Percentiles rank a stretch among this genome's conserved stretches.
Conservation (phyloP, 1,140 invertebrate genomes). For the Coboldia fuscipes region DNA sequence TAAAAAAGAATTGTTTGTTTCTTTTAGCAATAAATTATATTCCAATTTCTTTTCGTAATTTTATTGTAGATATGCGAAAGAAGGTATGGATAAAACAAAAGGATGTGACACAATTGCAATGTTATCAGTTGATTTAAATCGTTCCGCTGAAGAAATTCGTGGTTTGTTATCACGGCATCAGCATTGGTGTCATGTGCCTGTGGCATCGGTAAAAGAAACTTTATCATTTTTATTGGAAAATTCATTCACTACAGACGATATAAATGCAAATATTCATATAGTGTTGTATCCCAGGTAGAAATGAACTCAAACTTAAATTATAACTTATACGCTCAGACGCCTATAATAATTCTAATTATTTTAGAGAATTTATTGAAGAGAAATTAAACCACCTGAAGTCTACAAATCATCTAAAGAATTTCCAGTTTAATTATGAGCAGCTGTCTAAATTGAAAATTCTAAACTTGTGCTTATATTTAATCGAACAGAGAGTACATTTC, state of each 20-base stretch:
- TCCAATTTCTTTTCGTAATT: constrained; percentile 1
- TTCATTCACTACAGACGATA: constrained; percentile 22
- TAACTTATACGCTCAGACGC: too few relatives aligned
- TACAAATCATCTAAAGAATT: too few relatives aligned
- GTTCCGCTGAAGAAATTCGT: constrained; percentile 13
- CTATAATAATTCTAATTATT: too few relatives aligned
- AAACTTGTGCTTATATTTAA: neutral
- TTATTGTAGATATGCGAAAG: constrained; percentile 24
- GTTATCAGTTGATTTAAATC: constrained; percentile 11
- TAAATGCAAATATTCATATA: constrained; percentile 27
- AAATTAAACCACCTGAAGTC: too few relatives aligned
- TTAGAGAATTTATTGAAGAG: too few relatives aligned
- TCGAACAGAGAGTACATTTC: neutral
- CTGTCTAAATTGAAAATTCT: neutral
- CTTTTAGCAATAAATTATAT: constrained; percentile 1
- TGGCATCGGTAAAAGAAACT: constrained; percentile 25
- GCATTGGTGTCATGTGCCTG: constrained; percentile 30
- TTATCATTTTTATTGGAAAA: constrained; percentile 22
- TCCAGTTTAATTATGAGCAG: too few relatives aligned
- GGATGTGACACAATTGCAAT: constrained; percentile 27
- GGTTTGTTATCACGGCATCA: constrained; percentile 25
- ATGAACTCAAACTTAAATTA: too few relatives aligned
- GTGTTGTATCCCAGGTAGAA: constrained; percentile 31
- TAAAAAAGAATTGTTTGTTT: neutral
- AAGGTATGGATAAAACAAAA: constrained; percentile 28